Evolutionary conservation across 2,797 vertebrate genomes (phyloP).

Genomic region (Tenualosa thibaudeaui): DNA sequence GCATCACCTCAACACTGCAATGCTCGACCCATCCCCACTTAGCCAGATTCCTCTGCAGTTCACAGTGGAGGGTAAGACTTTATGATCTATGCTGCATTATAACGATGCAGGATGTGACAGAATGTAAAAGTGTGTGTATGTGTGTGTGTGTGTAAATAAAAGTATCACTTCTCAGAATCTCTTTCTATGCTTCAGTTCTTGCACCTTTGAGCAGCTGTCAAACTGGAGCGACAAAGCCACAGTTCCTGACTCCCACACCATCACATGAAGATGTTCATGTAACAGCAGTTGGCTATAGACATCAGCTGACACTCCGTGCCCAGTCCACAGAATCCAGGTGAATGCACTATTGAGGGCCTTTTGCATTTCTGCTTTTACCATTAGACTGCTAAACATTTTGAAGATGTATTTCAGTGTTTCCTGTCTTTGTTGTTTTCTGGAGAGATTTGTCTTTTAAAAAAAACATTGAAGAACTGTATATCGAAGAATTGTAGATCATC

Average conservation of each 20-base stretch:
- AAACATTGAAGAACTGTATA: too few relatives aligned
- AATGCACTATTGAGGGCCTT: not conserved
- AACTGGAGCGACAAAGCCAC: conserved; percentile 54
- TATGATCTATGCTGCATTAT: conserved; percentile 24
- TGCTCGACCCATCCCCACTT: conserved; percentile 42
- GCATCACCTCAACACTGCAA: conserved; percentile 1
- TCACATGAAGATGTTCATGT: conserved; percentile 53
- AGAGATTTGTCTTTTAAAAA: too few relatives aligned
- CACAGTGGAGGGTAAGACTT: conserved; percentile 59
- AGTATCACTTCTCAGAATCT: not conserved
- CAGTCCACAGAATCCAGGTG: conserved; percentile 59
- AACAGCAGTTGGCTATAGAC: conserved; percentile 54
- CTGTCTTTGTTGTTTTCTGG: too few relatives aligned
- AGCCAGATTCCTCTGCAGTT: conserved; percentile 69
- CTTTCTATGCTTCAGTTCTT: conserved; percentile 62
- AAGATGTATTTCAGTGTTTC: conserved; percentile 53
- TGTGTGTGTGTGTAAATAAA: conserved; percentile 4
- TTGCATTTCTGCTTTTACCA: not conserved
- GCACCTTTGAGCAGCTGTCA: conserved; percentile 58
- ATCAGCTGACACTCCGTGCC: conserved; percentile 56
- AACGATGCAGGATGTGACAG: not conserved
- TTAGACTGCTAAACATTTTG: not conserved
- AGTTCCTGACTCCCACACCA: conserved; percentile 62
- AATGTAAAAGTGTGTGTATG: not conserved
- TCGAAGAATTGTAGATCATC: too few relatives aligned